Evolutionary conservation across 2,888 invertebrate species (phyloP).

Genomic region (Agapetus fuscipes): DNA sequence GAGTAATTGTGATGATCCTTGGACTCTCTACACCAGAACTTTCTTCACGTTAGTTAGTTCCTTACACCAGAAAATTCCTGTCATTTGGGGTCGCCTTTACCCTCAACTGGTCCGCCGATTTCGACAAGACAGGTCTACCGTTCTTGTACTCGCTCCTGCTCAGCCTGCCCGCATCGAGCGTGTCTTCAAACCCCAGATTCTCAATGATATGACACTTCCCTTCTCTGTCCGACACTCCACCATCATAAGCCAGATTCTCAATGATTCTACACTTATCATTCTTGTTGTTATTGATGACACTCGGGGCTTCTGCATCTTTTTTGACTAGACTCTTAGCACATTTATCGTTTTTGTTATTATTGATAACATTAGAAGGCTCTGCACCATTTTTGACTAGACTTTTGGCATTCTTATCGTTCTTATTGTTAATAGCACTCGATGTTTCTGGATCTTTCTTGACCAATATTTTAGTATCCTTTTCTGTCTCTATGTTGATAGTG

Average conservation of each 20-base stretch:
- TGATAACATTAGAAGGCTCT: not conserved
- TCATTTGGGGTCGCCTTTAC: not conserved
- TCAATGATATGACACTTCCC: constrained; percentile 42
- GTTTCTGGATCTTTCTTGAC: not conserved
- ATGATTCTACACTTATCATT: constrained; percentile 38
- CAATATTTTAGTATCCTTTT: not conserved
- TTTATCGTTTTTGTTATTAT: constrained; percentile 29
- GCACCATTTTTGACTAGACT: not conserved
- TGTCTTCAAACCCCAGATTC: constrained; percentile 40
- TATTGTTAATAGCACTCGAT: no score
- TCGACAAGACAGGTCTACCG: no score
- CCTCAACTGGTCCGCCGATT: no score
- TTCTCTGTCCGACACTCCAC: constrained; percentile 31
- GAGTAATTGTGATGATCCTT: not conserved
- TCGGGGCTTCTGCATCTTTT: not conserved
- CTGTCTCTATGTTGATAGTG: not conserved
- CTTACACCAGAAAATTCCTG: not conserved
- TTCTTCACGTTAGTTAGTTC: no score
- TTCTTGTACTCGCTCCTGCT: constrained; percentile 24
- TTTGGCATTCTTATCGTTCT: constrained; percentile 1
- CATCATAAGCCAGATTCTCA: constrained; percentile 36
- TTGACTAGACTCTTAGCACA: not conserved
- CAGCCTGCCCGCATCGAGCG: constrained; percentile 29
- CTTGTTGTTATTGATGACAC: constrained; percentile 26
- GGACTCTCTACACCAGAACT: no score